Base-by-base conservation (phyloP, 2,113 vertebrate genomes). In the Ceyx melanurus region DNA sequence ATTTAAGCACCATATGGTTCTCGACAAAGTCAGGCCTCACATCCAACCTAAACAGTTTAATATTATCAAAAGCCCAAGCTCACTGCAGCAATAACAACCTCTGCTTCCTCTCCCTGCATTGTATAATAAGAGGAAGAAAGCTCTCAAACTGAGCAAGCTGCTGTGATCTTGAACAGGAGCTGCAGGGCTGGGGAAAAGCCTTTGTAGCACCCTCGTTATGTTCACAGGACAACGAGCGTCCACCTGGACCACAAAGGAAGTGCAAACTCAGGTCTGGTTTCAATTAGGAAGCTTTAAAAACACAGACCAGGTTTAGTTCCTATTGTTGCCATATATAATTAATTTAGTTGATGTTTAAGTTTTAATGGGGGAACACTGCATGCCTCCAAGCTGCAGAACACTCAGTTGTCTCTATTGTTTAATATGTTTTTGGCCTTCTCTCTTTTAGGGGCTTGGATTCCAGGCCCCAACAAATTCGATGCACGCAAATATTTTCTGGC, bases 11-110 rank as follows among this genome's bases (percentile, higher is more conserved):
- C 95, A 97, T 96, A 95, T 98, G 97, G 92, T 97, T 97, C 96
- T 96, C 68, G 23, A 95, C 94, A 97, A 95, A 97, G 94, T 93
- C 90, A 90, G 90, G 90, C 88, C 96, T 94, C 88, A 67, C 87
- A 90, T 97, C 97, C 97, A 97, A 97, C 73, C 90, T 96, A 97
- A 97, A 97, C 92, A 98, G 86, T 91, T 95, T 92, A 91, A 62
- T 82, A 82, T 95, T 92, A 96, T 97, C 94, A 95, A 96, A 96
- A 97, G 95, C 86, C 57, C 25, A 29, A 76, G 74, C 91, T 90
- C 31, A 5, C 71, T 73, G 79, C 93, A 95, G 91, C 95, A 97
- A 95, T 92, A 93, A 95, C 88, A 96, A 93, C 81, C 82, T 71
- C 84, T 70, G 53, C 71, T 96, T 96, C 90, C 90, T 97, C 92